A percentile compares a stretch with the other conserved stretches of the same genome.
phyloP scores from a whole-genome alignment of 2,888 invertebrate genomes.

The Eugnorisma glareosa region DNA sequence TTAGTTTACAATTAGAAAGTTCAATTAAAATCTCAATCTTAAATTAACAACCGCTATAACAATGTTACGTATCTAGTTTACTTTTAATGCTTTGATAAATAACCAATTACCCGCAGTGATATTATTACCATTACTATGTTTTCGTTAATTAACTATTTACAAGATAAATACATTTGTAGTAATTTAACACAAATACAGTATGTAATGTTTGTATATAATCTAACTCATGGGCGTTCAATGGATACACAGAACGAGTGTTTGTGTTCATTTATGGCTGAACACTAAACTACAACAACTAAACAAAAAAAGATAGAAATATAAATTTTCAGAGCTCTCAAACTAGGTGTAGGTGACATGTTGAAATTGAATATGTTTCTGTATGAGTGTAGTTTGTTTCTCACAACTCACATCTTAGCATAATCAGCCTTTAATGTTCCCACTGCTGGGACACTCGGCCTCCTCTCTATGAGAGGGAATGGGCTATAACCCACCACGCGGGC shows the following conservation, averaged over 20 bases:
- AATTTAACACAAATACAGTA: constrained; percentile 14
- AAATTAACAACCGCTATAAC: neutral
- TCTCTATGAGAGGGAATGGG: too few species aligned
- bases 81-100: constrained; percentile 1
- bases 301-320: too few species aligned
- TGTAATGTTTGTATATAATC: constrained; percentile 6
- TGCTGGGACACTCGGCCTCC: too few species aligned
- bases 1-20: neutral
- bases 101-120: neutral
- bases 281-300: too few species aligned
- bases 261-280: too few species aligned
- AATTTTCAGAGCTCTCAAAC: too few species aligned
- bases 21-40: neutral
- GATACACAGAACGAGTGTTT: neutral
- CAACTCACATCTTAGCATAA: too few species aligned
- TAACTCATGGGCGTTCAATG: neutral
- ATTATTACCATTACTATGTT: neutral
- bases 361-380: too few species aligned
- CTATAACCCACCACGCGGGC: too few species aligned
- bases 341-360: too few species aligned
- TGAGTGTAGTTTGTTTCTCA: too few species aligned
- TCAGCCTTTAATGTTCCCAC: too few species aligned
- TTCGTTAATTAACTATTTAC: constrained; percentile 9
- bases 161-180: neutral
- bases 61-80: neutral